Base-by-base conservation (phyloP, 2,113 vertebrate species). In the Hippotragus niger region DNA sequence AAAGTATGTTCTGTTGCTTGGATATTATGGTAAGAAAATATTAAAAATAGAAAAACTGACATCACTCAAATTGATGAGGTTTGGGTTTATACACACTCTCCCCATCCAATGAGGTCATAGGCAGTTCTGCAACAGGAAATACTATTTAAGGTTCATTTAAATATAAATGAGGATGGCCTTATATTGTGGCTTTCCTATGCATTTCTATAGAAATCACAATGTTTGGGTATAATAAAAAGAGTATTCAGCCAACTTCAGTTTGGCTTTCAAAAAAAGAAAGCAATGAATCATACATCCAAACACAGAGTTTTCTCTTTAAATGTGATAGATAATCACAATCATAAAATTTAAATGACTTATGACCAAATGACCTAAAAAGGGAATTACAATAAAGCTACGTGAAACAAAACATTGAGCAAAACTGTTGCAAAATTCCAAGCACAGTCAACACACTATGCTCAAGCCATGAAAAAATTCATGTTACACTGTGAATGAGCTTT, bases 261-360 rank as follows among this genome's bases (percentile, higher is more conserved):
- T 67, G 80, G 43, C 45, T 92, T 95, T 58, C 85, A 60, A 87
- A 43, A 43, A 81, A 92, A 78, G 11, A 40, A 94, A 92, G 29
- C 60, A 93, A 53, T 53, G 19, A 91, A 57, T 21, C 23, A 91
- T 7, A 29, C 19, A 76, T 89, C 13, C 7, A 62, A 88, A 64
- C 50, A 82, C 45, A 97, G 96, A 97, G 25, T 31, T 84, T 84
- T 92, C 57, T 94, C 53, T 90, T 33, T 81, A 62, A 50, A 87
- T 33, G 33, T 87, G 17, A 74, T 50, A 29, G 8, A 50, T 81
- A 33, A 81, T 81, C 16, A 50, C 16, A 81, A 12, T 33, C 78
- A 33, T 50, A 50, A 81, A 50, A 81, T 50, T 50, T 50, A 50
- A 81, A 84, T 64, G 31, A 45, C n/a, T 84, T 90, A 53, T 10